Percentiles rank a stretch among this genome's conserved stretches.
phyloP scores from a whole-genome alignment of 2,888 invertebrate genomes.

The Halictus quadricinctus region DNA sequence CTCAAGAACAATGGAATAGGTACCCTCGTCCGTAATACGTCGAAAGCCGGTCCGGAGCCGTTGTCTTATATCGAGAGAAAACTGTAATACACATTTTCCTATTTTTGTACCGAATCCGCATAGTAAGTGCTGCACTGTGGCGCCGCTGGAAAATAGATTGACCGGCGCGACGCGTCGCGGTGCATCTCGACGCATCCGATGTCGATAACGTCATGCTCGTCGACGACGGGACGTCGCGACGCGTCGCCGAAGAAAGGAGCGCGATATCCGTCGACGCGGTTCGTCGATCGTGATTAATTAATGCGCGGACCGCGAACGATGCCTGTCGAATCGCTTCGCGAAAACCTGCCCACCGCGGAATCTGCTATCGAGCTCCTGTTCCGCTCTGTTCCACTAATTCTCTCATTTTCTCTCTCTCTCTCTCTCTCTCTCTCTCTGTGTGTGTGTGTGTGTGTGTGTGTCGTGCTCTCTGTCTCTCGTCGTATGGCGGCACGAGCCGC shows the following conservation, averaged over 20 bases:
- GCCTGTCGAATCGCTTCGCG: slow-evolving; percentile 40
- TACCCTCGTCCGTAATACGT: too few species aligned
- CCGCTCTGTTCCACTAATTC: slow-evolving; percentile 21
- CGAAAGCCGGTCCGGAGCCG: too few species aligned
- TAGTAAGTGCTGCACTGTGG: neutral
- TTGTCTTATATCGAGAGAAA: too few species aligned
- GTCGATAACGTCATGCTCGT: neutral
- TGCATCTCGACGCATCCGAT: neutral
- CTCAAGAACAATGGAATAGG: too few species aligned
- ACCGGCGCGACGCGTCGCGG: neutral
- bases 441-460: too few species aligned
- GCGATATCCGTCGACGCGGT: neutral
- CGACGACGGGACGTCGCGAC: neutral
- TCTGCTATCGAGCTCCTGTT: slow-evolving; percentile 37
- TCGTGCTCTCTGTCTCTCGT: neutral
- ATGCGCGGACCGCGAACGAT: slow-evolving; percentile 36
- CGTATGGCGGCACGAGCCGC: neutral
- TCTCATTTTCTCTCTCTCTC: neutral
- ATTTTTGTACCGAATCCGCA: too few species aligned
- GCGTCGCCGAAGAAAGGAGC: neutral
- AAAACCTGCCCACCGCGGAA: slow-evolving; percentile 15
- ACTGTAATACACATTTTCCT: too few species aligned
- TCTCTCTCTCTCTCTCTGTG: slow-evolving; percentile 7
- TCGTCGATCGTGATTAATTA: slow-evolving; percentile 49
- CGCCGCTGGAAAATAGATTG: neutral